Base-by-base conservation (phyloP, 2,797 vertebrate genomes). In the Gymnothorax javanicus region DNA sequence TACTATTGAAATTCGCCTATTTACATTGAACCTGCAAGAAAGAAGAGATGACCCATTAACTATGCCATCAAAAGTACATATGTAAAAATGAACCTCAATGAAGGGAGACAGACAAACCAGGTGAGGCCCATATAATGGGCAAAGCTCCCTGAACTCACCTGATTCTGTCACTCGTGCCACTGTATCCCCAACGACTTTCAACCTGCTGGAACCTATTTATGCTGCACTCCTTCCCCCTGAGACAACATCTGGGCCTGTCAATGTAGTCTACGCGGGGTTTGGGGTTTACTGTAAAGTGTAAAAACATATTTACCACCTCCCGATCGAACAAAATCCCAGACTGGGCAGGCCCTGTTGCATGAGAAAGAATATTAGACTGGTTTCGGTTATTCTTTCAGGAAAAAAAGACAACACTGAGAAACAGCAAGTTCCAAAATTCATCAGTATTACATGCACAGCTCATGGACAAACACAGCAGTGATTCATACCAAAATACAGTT, bases 161-260 rank as follows among this genome's bases (percentile, higher is more conserved):
- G 91, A 99, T 99, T 2, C 98, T 96, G 90, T 99, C 98, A 0
- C 98, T 99, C 0, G 98, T 99, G 67, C 98, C 98, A 0, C 98
- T 99, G 94, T 99, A 99, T 67, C 98, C 98, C 98, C 98, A 99
- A 87, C 98, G 98, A 91, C 98, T 99, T 94, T 99, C 98, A 89
- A 99, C 98, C 91, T 99, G 98, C 87, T 97, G 97, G 89, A 99
- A 99, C 69, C 98, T 95, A 1, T 96, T 98, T 93, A 99, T 97
- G 94, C 97, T 98, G 94, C 98, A 99, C 88, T 99, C 98, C 91
- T 99, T 99, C 67, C 98, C 98, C 2, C 98, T 95, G 87, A 99
- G 97, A 92, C 98, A 99, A 92, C 98, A 99, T 71, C 98, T 96
- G 0, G 98, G 98, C 64, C 98, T 96, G 91, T 99, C 98, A 75